These are phyloP conservation scores for Ciconia boyciana DNA, from an alignment of 2,113 vertebrate species.

Conservation along the genomic window DNA sequence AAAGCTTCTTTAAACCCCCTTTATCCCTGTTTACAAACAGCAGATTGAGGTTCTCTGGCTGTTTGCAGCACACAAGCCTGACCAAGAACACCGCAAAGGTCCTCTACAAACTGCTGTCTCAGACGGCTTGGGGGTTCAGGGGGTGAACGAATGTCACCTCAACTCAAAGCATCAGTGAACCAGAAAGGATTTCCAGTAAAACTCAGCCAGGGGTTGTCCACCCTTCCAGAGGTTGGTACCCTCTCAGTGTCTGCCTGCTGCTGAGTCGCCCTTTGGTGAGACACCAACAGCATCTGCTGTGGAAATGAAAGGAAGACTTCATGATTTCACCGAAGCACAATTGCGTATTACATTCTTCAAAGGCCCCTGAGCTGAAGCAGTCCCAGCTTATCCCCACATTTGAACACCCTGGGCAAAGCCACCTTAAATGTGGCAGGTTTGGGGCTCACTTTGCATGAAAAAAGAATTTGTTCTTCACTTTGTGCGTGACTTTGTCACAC, in stretches of 20 bases:
- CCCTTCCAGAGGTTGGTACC: background rate
- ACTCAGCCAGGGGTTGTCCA: background rate
- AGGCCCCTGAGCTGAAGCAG: background rate
- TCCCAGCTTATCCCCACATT: background rate
- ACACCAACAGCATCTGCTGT: background rate
- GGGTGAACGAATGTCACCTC: accelerated
- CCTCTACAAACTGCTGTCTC: background rate
- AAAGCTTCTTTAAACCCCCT: background rate
- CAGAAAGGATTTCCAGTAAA: background rate
- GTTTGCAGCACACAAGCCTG: background rate
- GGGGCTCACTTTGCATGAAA: background rate
- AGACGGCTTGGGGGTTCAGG: accelerated
- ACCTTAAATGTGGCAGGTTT: background rate
- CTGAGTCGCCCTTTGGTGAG: background rate
- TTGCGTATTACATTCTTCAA: background rate
- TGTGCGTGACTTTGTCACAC: background rate
- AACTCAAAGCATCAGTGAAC: background rate
- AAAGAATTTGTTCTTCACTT: background rate
- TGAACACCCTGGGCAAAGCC: background rate
- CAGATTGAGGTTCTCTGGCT: background rate
- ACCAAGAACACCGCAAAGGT: background rate
- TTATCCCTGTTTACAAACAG: background rate
- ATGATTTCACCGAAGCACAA: background rate
- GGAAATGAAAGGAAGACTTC: background rate
- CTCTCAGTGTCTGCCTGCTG: background rate